phyloP scores from a whole-genome alignment of 2,113 vertebrate genomes.

The Leptodactylus fuscus region DNA sequence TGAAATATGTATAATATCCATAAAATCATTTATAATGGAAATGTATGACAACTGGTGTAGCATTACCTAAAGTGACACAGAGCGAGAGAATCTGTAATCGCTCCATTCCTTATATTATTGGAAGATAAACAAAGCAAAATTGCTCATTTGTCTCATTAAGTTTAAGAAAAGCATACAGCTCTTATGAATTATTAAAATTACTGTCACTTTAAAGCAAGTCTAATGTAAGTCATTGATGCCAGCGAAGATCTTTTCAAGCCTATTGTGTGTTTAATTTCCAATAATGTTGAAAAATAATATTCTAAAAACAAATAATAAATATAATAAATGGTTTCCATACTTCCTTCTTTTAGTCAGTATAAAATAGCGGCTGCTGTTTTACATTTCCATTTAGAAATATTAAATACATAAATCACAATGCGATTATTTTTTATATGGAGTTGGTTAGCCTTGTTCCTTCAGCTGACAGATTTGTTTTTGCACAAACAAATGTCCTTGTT shows the following conservation, averaged over 20 bases:
- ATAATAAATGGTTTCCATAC: slow-evolving; percentile 89
- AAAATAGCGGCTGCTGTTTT: slow-evolving; percentile 80
- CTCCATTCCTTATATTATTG: slow-evolving; percentile 35
- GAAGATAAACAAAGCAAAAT: slow-evolving; percentile 69
- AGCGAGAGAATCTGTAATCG: slow-evolving; percentile 53
- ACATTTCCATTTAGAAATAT: slow-evolving; percentile 91
- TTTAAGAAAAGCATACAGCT: slow-evolving; percentile 69
- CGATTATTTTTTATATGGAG: slow-evolving; percentile 81
- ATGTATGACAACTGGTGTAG: background rate
- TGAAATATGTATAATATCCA: background rate
- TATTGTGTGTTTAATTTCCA: slow-evolving; percentile 81
- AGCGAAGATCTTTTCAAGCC: slow-evolving; percentile 70
- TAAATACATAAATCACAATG: slow-evolving; percentile 95
- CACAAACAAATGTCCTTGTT: slow-evolving; percentile 81
- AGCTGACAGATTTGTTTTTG: slow-evolving; percentile 89
- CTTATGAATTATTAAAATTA: slow-evolving; percentile 83
- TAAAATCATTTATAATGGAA: background rate
- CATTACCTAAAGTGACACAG: slow-evolving; percentile 24
- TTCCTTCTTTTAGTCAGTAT: slow-evolving; percentile 84
- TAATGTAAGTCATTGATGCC: slow-evolving; percentile 80
- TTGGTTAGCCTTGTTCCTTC: slow-evolving; percentile 77
- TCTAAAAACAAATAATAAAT: slow-evolving; percentile 94
- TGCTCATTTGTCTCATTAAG: slow-evolving; percentile 77
- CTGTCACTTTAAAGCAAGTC: slow-evolving; percentile 78
- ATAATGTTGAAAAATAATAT: slow-evolving; percentile 87